These are phyloP conservation scores for Petroica traversi DNA, from an alignment of 2,113 vertebrate genomes.

Conservation along the genomic window DNA sequence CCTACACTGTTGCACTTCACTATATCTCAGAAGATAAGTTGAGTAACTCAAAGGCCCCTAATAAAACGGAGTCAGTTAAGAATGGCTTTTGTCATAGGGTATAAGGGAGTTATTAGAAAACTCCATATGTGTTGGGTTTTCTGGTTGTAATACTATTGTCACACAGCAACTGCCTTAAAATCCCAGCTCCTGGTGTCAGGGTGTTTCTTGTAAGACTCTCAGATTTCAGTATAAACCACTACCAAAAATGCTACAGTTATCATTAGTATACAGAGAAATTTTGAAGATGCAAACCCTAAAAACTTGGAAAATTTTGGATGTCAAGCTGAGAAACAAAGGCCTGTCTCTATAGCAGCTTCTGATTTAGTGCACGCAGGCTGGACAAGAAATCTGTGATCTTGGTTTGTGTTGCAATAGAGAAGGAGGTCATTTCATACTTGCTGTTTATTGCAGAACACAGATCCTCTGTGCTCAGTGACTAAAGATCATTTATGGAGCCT, in stretches of 20 bases:
- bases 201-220: neutral
- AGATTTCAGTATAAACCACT: neutral
- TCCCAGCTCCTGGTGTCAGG: neutral
- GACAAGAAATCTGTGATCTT: neutral
- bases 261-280: neutral
- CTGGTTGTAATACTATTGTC: neutral
- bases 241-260: neutral
- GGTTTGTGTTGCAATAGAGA: neutral
- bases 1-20: neutral
- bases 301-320: neutral
- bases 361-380: neutral
- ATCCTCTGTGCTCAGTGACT: constrained; percentile 40
- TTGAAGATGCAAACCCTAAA: neutral
- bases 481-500: constrained; percentile 33
- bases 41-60: neutral
- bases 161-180: neutral
- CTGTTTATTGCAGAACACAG: constrained; percentile 50
- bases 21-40: neutral
- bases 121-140: neutral
- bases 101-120: neutral
- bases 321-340: neutral
- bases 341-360: neutral
- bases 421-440: constrained; percentile 18
- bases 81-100: neutral
- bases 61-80: neutral